Conservation (phyloP, 2,113 vertebrate genomes). For the Aspiorhynchus laticeps region DNA sequence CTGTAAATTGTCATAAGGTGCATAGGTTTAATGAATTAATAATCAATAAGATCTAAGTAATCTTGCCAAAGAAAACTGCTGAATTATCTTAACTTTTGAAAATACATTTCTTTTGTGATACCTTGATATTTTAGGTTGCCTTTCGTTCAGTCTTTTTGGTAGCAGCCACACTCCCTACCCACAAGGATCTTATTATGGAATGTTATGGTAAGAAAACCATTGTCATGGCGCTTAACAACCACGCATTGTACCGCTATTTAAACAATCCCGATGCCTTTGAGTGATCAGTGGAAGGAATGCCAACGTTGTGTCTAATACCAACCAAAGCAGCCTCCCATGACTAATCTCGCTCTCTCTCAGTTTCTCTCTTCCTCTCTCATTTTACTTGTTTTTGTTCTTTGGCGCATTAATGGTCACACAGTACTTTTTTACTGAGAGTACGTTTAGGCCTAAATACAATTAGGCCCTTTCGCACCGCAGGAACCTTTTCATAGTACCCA, state of each 20-base stretch:
- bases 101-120: not conserved
- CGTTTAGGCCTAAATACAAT: no score
- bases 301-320: slow-evolving; percentile 22
- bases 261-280: slow-evolving; percentile 14
- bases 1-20: not conserved
- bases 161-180: not conserved
- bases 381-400: not conserved
- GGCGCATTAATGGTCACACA: not conserved
- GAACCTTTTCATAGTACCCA: no score
- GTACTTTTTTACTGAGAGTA: no score
- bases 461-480: no score
- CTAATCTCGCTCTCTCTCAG: slow-evolving; percentile 15
- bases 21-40: not conserved
- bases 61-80: not conserved
- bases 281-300: slow-evolving; percentile 38
- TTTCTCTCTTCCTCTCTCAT: slow-evolving; percentile 15
- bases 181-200: slow-evolving; percentile 24
- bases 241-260: slow-evolving; percentile 18
- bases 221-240: slow-evolving; percentile 8
- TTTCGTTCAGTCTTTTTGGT: not conserved
- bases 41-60: not conserved
- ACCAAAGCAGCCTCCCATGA: slow-evolving; percentile 40
- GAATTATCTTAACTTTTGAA: not conserved
- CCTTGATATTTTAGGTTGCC: not conserved
- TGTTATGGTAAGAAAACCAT: not conserved